Evolutionary conservation across 2,888 invertebrate genomes (phyloP), one percentile per base, ranked within the genome.

Genomic region (Sepiola atlantica): DNA sequence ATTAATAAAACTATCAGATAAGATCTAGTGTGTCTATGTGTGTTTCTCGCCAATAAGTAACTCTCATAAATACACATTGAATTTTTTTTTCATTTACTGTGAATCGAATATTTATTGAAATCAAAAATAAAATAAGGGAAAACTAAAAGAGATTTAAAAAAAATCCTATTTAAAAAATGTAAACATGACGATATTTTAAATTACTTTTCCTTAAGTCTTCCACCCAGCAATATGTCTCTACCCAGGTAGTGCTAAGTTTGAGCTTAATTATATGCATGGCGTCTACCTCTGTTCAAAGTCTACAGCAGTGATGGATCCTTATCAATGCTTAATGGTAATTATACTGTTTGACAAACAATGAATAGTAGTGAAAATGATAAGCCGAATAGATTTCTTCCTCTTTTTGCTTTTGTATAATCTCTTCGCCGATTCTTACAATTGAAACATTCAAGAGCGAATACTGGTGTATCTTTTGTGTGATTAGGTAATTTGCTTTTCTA

Each of bases 321-420:
- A 77, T 77, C 77, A 77, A 77, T 77, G n/a, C 32, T 77, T 32
- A n/a, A n/a, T 77, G 77, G n/a, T 77, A 77, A 77, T 77, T 77
- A 77, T 32, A 77, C n/a, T 18, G 32, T 77, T 16, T 77, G 77
- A 77, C 16, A n/a, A n/a, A 20, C 77, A 77, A n/a, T 16, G 77
- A 77, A 77, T 77, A 77, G 77, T 77, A 61, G 61, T 61, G 28
- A 61, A 61, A 61, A 61, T 61, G 24, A 61, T 28, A 61, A 28
- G 28, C 24, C 24, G 10, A n/a, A 77, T 16, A 32, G 1, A 77
- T 77, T 77, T 77, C 32, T 77, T n/a, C 32, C 32, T n/a, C 28
- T 77, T 77, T 77, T 77, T 77, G 77, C n/a, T 77, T 77, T 77
- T 77, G 77, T 77, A 77, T 77, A 77, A 77, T 77, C 16, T 77